Conservation (phyloP, 2,113 vertebrate species). For the Pygoscelis antarcticus region DNA sequence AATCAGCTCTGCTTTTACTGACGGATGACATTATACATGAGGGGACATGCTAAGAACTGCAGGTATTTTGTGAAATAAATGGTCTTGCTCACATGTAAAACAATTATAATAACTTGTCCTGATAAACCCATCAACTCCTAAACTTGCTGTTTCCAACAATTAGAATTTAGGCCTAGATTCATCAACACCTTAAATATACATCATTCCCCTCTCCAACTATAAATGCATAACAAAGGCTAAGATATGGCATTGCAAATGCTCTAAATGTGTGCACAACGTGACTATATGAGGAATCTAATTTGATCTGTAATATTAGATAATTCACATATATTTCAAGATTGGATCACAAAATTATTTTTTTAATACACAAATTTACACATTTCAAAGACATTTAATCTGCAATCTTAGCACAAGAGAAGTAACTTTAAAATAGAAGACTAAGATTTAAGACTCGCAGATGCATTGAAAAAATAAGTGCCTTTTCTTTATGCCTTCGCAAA, state of each 20-base stretch:
- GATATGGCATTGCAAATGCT: background rate
- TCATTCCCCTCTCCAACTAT: background rate
- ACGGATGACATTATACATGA: background rate
- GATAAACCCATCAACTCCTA: background rate
- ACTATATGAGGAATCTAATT: background rate
- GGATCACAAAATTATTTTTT: background rate
- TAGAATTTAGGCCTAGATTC: background rate
- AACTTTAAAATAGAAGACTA: background rate
- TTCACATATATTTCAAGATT: background rate
- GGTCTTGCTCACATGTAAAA: background rate
- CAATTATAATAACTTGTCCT: background rate
- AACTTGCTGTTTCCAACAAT: background rate
- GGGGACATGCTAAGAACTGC: background rate
- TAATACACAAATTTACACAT: background rate
- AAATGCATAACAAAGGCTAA: background rate
- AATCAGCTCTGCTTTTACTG: conserved; percentile 21
- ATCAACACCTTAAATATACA: background rate
- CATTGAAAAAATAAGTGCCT: background rate
- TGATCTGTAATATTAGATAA: background rate
- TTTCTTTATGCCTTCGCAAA: background rate
- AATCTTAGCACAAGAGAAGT: background rate
- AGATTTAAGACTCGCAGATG: background rate
- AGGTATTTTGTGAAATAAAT: background rate
- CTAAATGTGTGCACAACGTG: rapidly evolving
- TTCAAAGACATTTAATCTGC: background rate